Percentiles rank a stretch among this genome's conserved stretches.
These are phyloP conservation scores for Poecilus cupreus DNA, from an alignment of 2,888 invertebrate genomes.

Conservation along the genomic window DNA sequence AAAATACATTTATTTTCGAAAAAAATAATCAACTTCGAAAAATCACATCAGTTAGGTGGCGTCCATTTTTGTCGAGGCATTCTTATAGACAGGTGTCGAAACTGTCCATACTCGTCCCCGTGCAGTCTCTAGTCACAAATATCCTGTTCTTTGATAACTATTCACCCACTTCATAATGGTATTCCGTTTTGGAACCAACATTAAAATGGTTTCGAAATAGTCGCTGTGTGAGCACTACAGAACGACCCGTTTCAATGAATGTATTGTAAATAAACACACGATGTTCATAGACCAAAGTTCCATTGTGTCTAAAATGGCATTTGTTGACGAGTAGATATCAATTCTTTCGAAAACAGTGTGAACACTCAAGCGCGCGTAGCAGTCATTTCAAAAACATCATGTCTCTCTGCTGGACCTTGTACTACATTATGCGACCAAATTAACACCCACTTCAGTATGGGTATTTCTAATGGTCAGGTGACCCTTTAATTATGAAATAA, in stretches of 20 bases:
- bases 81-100: not conserved
- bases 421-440: no score
- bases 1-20: not conserved
- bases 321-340: not conserved
- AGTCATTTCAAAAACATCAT: conserved; percentile 12
- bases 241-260: conserved; percentile 1
- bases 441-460: no score
- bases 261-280: not conserved
- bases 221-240: conserved; percentile 6
- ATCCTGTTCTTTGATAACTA: not conserved
- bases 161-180: not conserved
- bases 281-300: not conserved
- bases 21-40: not conserved
- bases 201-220: not conserved
- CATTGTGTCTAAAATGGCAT: not conserved
- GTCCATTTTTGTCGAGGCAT: not conserved
- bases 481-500: no score
- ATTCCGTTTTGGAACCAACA: not conserved
- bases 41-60: not conserved
- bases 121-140: not conserved
- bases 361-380: not conserved
- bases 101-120: not conserved
- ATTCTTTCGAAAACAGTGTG: not conserved
- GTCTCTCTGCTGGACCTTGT: no score
- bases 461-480: no score